These are phyloP conservation scores for Clusia tigrina DNA, from an alignment of 2,888 invertebrate genomes.

Conservation along the genomic window DNA sequence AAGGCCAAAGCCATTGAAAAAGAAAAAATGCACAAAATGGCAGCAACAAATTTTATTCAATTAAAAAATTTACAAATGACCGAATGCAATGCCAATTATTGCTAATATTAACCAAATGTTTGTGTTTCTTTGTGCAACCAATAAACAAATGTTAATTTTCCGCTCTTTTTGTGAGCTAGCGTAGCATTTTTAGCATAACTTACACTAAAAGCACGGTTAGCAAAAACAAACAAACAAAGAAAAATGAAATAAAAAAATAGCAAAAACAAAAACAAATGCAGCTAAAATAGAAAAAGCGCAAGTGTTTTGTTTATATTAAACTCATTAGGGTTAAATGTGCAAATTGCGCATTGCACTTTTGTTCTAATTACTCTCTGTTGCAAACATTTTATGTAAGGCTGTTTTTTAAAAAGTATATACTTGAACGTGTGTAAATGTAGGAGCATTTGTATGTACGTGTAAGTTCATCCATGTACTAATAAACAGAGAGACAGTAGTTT, in stretches of 20 bases:
- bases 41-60: too few species aligned
- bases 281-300: background rate
- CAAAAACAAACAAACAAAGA: background rate
- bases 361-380: constrained; percentile 19
- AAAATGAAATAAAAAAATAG: background rate
- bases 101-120: constrained; percentile 12
- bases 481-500: too few species aligned
- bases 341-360: constrained; percentile 14
- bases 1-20: too few species aligned
- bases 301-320: constrained; percentile 14
- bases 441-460: background rate
- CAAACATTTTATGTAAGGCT: constrained; percentile 4
- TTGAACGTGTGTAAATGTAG: too few species aligned
- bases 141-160: constrained; percentile 5
- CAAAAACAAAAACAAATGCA: background rate
- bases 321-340: constrained; percentile 23
- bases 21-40: too few species aligned
- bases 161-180: background rate
- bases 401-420: too few species aligned
- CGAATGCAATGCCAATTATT: background rate
- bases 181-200: constrained; percentile 14
- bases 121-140: background rate
- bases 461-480: background rate
- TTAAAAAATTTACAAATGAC: too few species aligned
- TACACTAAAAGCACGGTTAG: background rate